These are phyloP conservation scores for Hyalella azteca DNA, from an alignment of 2,888 invertebrate genomes.

Conservation along the genomic window DNA sequence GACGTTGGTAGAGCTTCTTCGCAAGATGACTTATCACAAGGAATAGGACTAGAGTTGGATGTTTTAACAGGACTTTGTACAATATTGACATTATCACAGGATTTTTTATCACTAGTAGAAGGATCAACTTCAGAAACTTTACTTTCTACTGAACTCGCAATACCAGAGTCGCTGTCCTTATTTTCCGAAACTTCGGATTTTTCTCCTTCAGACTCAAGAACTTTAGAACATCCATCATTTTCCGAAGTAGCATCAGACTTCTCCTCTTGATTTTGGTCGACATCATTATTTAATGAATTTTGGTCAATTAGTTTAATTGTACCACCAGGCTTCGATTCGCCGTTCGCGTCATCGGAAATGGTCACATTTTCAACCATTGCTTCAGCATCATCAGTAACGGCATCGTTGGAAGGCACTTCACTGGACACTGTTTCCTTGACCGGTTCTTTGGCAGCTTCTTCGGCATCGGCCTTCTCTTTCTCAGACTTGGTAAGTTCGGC, in stretches of 20 bases:
- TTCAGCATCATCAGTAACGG: not conserved
- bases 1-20: not conserved
- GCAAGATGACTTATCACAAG: constrained; percentile 15
- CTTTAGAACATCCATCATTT: not conserved
- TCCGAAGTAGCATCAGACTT: not conserved
- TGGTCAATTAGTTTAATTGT: not conserved
- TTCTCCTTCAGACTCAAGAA: not conserved
- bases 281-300: not conserved
- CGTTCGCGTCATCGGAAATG: constrained; percentile 1
- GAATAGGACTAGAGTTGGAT: constrained; percentile 17
- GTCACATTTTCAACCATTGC: not conserved
- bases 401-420: constrained; percentile 18
- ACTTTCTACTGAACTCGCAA: not conserved
- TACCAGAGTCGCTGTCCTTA: not conserved
- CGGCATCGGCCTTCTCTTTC: constrained; percentile 46
- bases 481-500: constrained; percentile 53
- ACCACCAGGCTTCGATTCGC: not conserved
- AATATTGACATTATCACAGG: constrained; percentile 33
- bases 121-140: not conserved
- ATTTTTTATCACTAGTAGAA: constrained; percentile 26
- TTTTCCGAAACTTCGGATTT: not conserved
- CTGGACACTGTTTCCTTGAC: not conserved
- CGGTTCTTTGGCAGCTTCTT: not conserved
- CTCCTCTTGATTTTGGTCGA: not conserved
- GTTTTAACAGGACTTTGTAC: constrained; percentile 32